Evolutionary conservation across 1,140 invertebrate genomes (phyloP), one percentile per base, ranked within the genome.

Genomic region (Pinna nobilis): DNA sequence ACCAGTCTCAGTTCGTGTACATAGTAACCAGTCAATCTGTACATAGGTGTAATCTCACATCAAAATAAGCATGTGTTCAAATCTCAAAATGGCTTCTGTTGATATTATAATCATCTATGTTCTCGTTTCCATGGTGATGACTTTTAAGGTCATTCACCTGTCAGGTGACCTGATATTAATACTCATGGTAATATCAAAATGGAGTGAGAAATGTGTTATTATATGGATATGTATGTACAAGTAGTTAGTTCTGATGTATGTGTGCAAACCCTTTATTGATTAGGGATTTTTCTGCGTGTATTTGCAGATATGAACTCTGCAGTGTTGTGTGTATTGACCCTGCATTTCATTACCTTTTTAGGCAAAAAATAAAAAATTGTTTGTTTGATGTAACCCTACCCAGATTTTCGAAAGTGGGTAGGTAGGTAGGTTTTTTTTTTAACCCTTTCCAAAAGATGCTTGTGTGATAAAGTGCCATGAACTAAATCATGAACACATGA

Each of bases 81-180:
- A 59, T 33, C 30, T n/a, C 37, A n/a, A n/a, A 59, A n/a, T 33
- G 37, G 37, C n/a, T n/a, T 59, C 4, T 59, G 55, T 59, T 35
- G 33, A 59, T 59, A 59, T 59, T 20, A 35, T 30, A 59, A 11
- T 13, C 28, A 15, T 18, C 30, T n/a, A 59, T 59, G 55, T 33
- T 18, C 35, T 18, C 32, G 50, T 59, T 59, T 59, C 55, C 55
- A 59, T 59, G 55, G 55, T 59, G 55, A 59, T n/a, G 23, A 59
- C 37, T 15, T 59, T 20, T 35, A 59, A n/a, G n/a, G n/a, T n/a
- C n/a, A 33, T 59, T 33, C 30, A 59, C 55, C 55, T 35, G 37
- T 59, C 55, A 59, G 55, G 37, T 59, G 6, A 59, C 55, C 55
- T 59, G 55, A 59, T 59, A 59, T 20, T 18, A 59, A 59, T 59